phyloP scores from a whole-genome alignment of 2,888 invertebrate species.

The Nysson spinosus region DNA sequence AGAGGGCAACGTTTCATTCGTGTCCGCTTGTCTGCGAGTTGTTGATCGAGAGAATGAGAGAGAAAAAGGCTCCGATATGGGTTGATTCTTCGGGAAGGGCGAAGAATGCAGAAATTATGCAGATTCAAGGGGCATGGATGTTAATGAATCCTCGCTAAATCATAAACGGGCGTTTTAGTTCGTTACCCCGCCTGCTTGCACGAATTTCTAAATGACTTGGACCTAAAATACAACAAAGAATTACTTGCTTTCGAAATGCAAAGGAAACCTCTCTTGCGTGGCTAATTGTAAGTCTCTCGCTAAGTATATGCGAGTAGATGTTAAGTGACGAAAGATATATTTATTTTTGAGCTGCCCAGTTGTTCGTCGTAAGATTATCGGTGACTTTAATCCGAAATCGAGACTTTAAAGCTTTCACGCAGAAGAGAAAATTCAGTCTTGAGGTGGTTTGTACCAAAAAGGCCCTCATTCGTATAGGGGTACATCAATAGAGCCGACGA shows the following conservation, averaged over 20 bases:
- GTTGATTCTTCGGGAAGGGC: conserved; percentile 6
- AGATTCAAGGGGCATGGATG: conserved; percentile 1
- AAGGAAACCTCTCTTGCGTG: neutral
- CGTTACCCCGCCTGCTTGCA: conserved; percentile 22
- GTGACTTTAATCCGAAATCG: conserved; percentile 8
- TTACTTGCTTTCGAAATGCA: neutral
- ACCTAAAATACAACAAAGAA: neutral
- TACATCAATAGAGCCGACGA: neutral
- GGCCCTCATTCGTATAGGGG: neutral
- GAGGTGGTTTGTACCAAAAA: neutral
- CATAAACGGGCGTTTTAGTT: conserved; percentile 36
- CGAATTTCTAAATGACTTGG: conserved; percentile 11
- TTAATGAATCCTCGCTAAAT: neutral
- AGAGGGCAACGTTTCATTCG: conserved; percentile 1
- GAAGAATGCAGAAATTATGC: conserved; percentile 4
- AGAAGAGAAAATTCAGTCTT: neutral
- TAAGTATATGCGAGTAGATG: conserved; percentile 8
- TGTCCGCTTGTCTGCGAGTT: neutral
- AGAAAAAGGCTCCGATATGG: neutral
- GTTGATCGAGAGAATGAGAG: conserved; percentile 1
- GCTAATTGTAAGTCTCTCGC: neutral
- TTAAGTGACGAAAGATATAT: conserved; percentile 37
- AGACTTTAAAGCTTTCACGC: neutral
- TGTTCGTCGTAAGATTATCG: conserved; percentile 10
- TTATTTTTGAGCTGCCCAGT: conserved; percentile 37